These are phyloP conservation scores for Scomber colias DNA, from an alignment of 2,113 vertebrate species.

Conservation along the genomic window DNA sequence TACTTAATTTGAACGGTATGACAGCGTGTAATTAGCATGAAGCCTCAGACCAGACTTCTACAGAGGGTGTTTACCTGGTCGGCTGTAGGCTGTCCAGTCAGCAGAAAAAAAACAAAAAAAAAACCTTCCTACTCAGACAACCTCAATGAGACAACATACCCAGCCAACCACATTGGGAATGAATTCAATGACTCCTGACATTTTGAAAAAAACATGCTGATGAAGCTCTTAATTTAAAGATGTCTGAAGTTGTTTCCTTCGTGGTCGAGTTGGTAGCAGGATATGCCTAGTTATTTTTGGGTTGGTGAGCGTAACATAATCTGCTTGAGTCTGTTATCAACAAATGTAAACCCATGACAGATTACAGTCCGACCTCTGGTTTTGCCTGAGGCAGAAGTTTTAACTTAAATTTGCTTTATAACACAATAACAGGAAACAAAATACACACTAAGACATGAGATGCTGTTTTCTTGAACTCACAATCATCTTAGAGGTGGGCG, in stretches of 20 bases:
- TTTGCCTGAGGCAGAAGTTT: not conserved
- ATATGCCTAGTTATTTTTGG: not conserved
- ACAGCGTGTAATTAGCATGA: slow-evolving; percentile 69
- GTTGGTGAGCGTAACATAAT: not conserved
- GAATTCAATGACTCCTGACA: slow-evolving; percentile 29
- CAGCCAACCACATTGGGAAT: slow-evolving; percentile 46
- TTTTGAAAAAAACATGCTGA: slow-evolving; percentile 27
- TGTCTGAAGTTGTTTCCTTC: not conserved
- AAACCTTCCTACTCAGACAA: slow-evolving; percentile 56
- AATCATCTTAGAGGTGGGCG: no score
- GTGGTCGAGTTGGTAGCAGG: not conserved
- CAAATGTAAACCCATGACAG: slow-evolving; percentile 19
- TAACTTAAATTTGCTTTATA: no score
- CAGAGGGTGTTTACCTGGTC: slow-evolving; percentile 73
- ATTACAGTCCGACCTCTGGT: slow-evolving; percentile 1
- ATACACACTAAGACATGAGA: slow-evolving; percentile 15
- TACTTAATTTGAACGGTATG: slow-evolving; percentile 39
- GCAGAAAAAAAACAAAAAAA: slow-evolving; percentile 36
- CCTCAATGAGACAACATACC: slow-evolving; percentile 53
- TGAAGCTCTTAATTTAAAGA: slow-evolving; percentile 12
- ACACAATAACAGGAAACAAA: not conserved
- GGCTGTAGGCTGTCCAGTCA: slow-evolving; percentile 65
- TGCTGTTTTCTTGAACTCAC: not conserved
- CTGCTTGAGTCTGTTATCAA: not conserved
- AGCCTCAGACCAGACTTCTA: slow-evolving; percentile 71